phyloP scores from a whole-genome alignment of 2,113 vertebrate genomes.

The Charina bottae region DNA sequence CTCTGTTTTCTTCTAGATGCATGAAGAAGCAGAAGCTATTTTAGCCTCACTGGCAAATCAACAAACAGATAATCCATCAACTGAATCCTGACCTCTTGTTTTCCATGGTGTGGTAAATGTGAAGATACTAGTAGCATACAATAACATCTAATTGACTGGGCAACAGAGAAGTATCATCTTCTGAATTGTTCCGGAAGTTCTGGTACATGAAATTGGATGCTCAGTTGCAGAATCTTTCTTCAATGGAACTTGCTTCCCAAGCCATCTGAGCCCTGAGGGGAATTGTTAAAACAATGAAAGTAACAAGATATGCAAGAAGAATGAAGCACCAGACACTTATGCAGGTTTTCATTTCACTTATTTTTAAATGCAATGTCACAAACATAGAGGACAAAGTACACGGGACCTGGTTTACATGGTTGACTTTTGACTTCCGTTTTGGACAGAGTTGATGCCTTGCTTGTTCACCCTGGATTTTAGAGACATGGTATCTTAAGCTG shows the following conservation, averaged over 20 bases:
- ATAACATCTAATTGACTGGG: conserved; percentile 59
- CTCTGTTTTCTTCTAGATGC: conserved; percentile 80
- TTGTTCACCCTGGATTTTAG: conserved; percentile 64
- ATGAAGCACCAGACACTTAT: conserved; percentile 72
- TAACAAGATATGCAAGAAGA: conserved; percentile 74
- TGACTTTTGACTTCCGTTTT: conserved; percentile 56
- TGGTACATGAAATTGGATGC: conserved; percentile 69
- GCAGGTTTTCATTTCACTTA: conserved; percentile 65
- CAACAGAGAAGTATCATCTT: conserved; percentile 62
- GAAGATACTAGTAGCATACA: conserved; percentile 60
- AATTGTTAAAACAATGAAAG: conserved; percentile 59
- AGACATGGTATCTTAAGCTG: conserved; percentile 60
- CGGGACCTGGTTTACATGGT: conserved; percentile 48
- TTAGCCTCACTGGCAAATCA: conserved; percentile 83
- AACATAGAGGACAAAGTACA: conserved; percentile 44
- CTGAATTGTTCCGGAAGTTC: conserved; percentile 55
- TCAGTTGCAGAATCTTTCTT: conserved; percentile 50
- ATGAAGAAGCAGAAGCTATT: conserved; percentile 94
- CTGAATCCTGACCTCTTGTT: conserved; percentile 85
- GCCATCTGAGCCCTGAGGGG: conserved; percentile 57
- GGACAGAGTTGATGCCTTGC: conserved; percentile 69
- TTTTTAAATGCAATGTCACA: conserved; percentile 48
- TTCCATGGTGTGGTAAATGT: conserved; percentile 25
- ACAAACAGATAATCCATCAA: conserved; percentile 71
- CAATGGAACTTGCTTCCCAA: conserved; percentile 60